Conservation (phyloP, 2,797 vertebrate genomes). For the Sciurus carolinensis region DNA sequence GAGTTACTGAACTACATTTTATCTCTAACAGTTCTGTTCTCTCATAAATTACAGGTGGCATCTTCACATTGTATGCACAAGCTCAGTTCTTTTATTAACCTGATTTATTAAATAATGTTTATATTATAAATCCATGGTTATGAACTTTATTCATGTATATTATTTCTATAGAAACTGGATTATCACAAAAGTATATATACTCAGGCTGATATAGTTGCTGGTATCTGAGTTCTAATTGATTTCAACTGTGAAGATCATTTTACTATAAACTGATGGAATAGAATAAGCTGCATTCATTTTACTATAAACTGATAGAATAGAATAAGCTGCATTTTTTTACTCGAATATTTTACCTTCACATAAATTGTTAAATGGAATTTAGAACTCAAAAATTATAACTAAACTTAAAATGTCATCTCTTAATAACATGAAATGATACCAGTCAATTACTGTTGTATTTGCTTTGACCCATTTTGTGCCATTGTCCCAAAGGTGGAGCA, state of each 20-base stretch:
- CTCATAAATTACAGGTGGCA: not conserved
- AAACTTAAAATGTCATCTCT: not conserved
- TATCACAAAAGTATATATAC: not conserved
- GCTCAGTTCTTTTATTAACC: not conserved
- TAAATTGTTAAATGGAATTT: not conserved
- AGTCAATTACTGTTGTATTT: not conserved
- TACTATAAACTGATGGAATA: not conserved
- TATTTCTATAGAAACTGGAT: slow-evolving; percentile 37
- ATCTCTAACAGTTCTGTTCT: not conserved
- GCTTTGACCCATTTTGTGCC: not conserved
- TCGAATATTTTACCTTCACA: not conserved
- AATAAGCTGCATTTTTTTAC: slow-evolving; percentile 26
- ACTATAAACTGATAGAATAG: not conserved
- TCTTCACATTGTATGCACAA: not conserved
- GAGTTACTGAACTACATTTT: not conserved
- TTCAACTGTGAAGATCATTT: not conserved
- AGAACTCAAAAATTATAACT: not conserved
- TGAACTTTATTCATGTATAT: not conserved
- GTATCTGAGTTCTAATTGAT: not conserved
- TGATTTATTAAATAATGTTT: not conserved
- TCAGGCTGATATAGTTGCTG: not conserved
- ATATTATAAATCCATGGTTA: slow-evolving; percentile 2
- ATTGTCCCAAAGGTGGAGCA: not conserved
- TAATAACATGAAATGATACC: slow-evolving; percentile 12
- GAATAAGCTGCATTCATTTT: not conserved